phyloP scores from a whole-genome alignment of 2,113 vertebrate genomes.

The Syngnathus floridae region DNA sequence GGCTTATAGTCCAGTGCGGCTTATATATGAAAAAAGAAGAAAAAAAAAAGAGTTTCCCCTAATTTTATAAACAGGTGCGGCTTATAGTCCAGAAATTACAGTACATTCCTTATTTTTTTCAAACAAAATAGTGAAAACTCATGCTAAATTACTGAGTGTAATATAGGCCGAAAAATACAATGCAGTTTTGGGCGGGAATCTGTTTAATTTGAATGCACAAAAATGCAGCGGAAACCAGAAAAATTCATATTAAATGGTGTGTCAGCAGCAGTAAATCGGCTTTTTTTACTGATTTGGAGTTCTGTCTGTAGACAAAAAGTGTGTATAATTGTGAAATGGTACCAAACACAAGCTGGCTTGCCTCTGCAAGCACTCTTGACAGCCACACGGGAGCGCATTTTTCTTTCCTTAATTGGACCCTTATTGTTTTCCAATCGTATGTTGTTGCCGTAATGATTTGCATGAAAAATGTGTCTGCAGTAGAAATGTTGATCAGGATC shows the following conservation, averaged over 20 bases:
- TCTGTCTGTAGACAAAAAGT: slow-evolving; percentile 7
- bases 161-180: no score
- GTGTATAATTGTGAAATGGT: slow-evolving; percentile 35
- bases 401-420: slow-evolving; percentile 41
- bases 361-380: slow-evolving; percentile 49
- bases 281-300: slow-evolving; percentile 4
- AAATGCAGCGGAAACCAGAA: background rate
- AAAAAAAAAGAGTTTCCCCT: no score
- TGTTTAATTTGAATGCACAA: background rate
- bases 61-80: no score
- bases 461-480: slow-evolving; percentile 62
- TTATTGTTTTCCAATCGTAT: slow-evolving; percentile 53
- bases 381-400: slow-evolving; percentile 46
- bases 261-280: background rate
- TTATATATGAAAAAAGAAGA: no score
- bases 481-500: slow-evolving; percentile 60
- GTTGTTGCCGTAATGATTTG: slow-evolving; percentile 46
- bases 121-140: slow-evolving; percentile 4
- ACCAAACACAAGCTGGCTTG: slow-evolving; percentile 35
- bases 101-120: slow-evolving; percentile 24
- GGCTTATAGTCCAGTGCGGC: no score
- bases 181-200: background rate
- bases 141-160: background rate
- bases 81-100: no score
- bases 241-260: background rate